Evolutionary conservation across 2,888 invertebrate species (phyloP).

Genomic region (Lochmaea capreae): DNA sequence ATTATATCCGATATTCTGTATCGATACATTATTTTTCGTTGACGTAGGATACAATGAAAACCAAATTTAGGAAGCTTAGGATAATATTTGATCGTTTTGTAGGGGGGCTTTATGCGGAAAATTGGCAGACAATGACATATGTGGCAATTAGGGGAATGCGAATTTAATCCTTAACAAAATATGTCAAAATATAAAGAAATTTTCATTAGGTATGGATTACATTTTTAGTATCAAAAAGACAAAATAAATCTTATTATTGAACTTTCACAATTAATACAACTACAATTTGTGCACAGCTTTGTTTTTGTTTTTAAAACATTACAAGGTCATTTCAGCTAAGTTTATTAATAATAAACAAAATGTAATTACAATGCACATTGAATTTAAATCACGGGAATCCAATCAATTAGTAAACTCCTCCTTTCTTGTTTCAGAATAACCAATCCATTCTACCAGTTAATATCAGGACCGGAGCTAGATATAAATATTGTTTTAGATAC

Average conservation of each 20-base stretch:
- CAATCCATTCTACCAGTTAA: conserved; percentile 52
- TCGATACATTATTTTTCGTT: conserved; percentile 35
- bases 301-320: not conserved
- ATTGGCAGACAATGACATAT: not conserved
- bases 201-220: too few relatives aligned
- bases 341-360: conserved; percentile 18
- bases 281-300: not conserved
- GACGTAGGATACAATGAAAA: conserved; percentile 39
- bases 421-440: conserved; percentile 53
- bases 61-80: not conserved
- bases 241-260: too few relatives aligned
- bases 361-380: conserved; percentile 35
- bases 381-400: conserved; percentile 49
- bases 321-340: conserved; percentile 13
- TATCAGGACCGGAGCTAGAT: conserved; percentile 15
- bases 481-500: too few relatives aligned
- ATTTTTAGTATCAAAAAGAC: not conserved
- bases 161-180: not conserved
- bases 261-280: too few relatives aligned
- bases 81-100: not conserved
- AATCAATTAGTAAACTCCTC: conserved; percentile 54
- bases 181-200: conserved; percentile 1
- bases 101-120: conserved; percentile 1
- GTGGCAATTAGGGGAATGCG: not conserved
- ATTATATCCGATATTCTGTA: conserved; percentile 33